Percentiles rank a stretch among this genome's conserved stretches.
Evolutionary conservation across 2,797 vertebrate species (phyloP).

Genomic region (Chiroxiphia lanceolata): DNA sequence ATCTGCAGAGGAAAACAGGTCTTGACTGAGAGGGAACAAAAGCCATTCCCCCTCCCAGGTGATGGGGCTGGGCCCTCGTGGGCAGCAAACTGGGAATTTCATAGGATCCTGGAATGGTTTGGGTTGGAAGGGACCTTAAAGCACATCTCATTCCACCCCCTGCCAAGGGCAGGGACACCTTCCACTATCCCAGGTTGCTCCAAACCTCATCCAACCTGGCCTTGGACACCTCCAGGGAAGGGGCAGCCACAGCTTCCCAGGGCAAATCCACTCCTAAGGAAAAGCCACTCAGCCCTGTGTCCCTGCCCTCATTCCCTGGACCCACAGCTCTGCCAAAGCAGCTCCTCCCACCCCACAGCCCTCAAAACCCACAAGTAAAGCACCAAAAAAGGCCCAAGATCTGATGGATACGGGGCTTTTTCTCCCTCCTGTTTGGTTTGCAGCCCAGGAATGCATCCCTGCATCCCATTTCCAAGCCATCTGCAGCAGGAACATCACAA

Average conservation of each 20-base stretch:
- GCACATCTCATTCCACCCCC: fast-evolving
- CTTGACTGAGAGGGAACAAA: neutral
- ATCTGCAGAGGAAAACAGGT: neutral
- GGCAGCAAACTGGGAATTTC: neutral
- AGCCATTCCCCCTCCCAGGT: neutral
- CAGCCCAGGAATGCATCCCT: neutral
- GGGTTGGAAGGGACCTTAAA: neutral
- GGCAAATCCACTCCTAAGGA: neutral
- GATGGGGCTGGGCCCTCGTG: neutral
- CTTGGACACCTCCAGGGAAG: neutral
- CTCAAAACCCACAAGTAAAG: neutral
- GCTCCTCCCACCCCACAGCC: neutral
- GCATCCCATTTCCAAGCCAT: neutral
- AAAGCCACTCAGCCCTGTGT: neutral
- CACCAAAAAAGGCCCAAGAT: neutral
- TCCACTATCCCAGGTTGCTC: fast-evolving
- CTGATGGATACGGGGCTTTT: neutral
- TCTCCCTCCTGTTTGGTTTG: neutral
- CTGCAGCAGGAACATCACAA: neutral
- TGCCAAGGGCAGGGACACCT: neutral
- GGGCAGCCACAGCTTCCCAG: fast-evolving
- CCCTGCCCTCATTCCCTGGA: neutral
- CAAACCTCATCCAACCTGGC: fast-evolving
- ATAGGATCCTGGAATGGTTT: fast-evolving
- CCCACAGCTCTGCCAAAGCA: neutral